A percentile compares a stretch with the other conserved stretches of the same genome.
Evolutionary conservation across 2,113 vertebrate genomes (phyloP).

Genomic region (Lampris incognitus): DNA sequence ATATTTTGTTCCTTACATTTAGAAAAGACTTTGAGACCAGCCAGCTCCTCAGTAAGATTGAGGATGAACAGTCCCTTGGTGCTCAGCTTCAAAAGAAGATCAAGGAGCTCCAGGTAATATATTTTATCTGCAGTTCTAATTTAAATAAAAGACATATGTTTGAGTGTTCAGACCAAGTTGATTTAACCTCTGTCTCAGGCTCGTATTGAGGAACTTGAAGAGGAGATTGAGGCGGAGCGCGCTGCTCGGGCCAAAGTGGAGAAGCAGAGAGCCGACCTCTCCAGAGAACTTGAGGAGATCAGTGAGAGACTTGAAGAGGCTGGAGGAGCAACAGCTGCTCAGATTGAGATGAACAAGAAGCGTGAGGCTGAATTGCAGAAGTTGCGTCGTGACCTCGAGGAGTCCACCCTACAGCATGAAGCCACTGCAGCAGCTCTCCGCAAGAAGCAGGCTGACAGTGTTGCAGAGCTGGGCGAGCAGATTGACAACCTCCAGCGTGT

Average conservation of each 20-base stretch:
- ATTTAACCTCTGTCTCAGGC: neutral
- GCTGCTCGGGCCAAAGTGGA: constrained; percentile 83
- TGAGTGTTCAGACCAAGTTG: neutral
- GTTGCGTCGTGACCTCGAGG: constrained; percentile 68
- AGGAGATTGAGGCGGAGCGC: constrained; percentile 88
- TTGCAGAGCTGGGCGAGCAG: constrained; percentile 36
- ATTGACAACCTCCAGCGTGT: constrained; percentile 39
- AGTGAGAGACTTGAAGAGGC: constrained; percentile 63
- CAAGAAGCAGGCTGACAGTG: constrained; percentile 54
- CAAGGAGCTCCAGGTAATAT: constrained; percentile 66
- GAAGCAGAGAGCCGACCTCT: constrained; percentile 83
- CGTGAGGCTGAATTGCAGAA: constrained; percentile 71
- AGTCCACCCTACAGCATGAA: constrained; percentile 62
- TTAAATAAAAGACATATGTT: too few relatives aligned
- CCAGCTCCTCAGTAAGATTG: too few relatives aligned
- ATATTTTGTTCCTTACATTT: too few relatives aligned
- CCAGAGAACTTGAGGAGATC: constrained; percentile 83
- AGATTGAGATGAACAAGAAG: constrained; percentile 72
- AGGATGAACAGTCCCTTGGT: too few relatives aligned
- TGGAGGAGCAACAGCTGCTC: constrained; percentile 50
- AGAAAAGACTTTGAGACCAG: too few relatives aligned
- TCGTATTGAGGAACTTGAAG: constrained; percentile 57
- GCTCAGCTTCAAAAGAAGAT: too few relatives aligned
- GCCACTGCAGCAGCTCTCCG: constrained; percentile 54
- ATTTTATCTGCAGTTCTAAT: too few relatives aligned